Percentiles rank a stretch among this genome's conserved stretches.
phyloP scores from a whole-genome alignment of 2,888 invertebrate species.

The Melieria omissa region DNA sequence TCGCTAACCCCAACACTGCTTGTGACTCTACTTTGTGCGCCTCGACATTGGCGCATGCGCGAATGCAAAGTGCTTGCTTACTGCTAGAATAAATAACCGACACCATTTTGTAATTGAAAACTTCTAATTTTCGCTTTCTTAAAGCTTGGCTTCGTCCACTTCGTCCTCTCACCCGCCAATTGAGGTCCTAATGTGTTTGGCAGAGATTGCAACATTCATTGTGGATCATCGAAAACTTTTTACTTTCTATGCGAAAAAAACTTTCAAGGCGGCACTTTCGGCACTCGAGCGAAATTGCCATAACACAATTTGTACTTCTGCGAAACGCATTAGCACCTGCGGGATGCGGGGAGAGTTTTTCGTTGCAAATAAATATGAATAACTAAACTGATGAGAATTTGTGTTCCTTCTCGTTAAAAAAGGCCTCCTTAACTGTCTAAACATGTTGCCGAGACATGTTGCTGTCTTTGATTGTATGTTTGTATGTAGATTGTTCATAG shows the following conservation, averaged over 20 bases:
- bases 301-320: conserved; percentile 15
- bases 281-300: conserved; percentile 3
- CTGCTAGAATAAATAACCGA: conserved; percentile 28
- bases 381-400: neutral
- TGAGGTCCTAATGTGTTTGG: neutral
- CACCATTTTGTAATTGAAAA: conserved; percentile 13
- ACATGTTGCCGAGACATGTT: neutral
- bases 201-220: neutral
- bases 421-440: too few relatives aligned
- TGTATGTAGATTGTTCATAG: conserved; percentile 80
- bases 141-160: neutral
- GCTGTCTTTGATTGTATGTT: conserved; percentile 35
- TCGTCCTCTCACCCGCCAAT: neutral
- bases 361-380: neutral
- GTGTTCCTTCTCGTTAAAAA: conserved; percentile 2
- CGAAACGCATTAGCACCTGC: neutral
- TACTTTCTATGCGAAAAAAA: conserved; percentile 52
- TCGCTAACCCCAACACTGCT: conserved; percentile 19
- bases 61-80: neutral
- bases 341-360: too few relatives aligned
- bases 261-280: conserved; percentile 50
- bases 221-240: conserved; percentile 54
- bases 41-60: too few relatives aligned
- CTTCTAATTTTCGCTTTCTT: neutral
- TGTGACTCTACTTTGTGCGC: neutral